Conservation (phyloP, 2,888 invertebrate genomes). For the Apamea sordens region DNA sequence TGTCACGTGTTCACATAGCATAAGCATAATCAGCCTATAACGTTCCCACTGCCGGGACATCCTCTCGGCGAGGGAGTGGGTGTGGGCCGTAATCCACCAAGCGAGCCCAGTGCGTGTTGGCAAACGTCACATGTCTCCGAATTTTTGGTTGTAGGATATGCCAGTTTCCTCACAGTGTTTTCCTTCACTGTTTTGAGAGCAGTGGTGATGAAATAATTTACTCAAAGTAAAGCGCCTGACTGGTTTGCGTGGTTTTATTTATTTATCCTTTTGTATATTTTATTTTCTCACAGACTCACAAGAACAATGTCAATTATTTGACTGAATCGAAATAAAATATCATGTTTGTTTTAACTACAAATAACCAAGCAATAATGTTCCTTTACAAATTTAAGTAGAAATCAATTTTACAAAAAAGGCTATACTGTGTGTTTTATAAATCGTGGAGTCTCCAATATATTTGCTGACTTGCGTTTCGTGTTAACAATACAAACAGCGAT, state of each 20-base stretch:
- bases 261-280: not conserved
- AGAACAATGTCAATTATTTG: not conserved
- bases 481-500: constrained; percentile 20
- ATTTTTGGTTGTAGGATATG: no score
- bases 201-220: not conserved
- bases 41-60: not conserved
- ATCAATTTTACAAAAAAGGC: constrained; percentile 16
- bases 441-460: constrained; percentile 11
- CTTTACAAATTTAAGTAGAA: constrained; percentile 10
- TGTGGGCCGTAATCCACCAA: not conserved
- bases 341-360: not conserved
- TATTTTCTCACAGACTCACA: not conserved
- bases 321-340: not conserved
- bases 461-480: constrained; percentile 11
- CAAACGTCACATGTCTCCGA: no score
- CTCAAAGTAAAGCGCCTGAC: not conserved
- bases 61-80: not conserved
- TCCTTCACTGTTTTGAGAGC: not conserved
- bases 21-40: not conserved
- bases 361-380: not conserved
- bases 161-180: not conserved
- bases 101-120: no score
- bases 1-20: not conserved
- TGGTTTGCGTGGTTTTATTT: not conserved
- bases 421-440: constrained; percentile 35